A percentile compares a stretch with the other conserved stretches of the same genome.
These are phyloP conservation scores for Agrypnia vestita DNA, from an alignment of 1,140 invertebrate species.

Conservation along the genomic window DNA sequence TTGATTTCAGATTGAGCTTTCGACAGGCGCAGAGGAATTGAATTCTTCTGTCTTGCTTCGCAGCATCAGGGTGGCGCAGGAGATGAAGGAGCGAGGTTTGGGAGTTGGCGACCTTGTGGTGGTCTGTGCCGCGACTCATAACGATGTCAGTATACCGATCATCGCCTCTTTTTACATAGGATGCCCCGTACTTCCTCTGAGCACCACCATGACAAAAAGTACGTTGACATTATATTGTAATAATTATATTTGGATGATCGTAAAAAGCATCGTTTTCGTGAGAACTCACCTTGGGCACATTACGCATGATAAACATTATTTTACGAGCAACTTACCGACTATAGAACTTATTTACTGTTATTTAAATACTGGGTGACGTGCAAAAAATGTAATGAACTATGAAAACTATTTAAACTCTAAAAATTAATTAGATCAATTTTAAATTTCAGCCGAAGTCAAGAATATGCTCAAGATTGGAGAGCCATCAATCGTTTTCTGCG, in stretches of 20 bases:
- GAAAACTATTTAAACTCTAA: neutral
- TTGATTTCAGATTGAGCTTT: slow-evolving; percentile 26
- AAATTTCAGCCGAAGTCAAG: slow-evolving; percentile 13
- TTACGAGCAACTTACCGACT: too few relatives aligned
- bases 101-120: slow-evolving; percentile 38
- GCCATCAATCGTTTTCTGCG: slow-evolving; percentile 19
- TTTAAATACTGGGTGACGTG: too few relatives aligned
- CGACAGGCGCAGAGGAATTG: slow-evolving; percentile 1
- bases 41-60: slow-evolving; percentile 35
- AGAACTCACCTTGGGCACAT: too few relatives aligned
- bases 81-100: slow-evolving; percentile 34
- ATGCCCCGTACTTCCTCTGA: slow-evolving; percentile 16
- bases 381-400: too few relatives aligned
- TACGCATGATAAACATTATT: too few relatives aligned
- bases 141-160: slow-evolving; percentile 31
- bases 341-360: too few relatives aligned
- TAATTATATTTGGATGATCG: too few relatives aligned
- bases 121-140: slow-evolving; percentile 41
- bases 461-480: neutral
- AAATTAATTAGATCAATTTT: neutral
- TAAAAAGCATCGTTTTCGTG: too few relatives aligned
- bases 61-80: slow-evolving; percentile 48
- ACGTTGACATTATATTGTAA: neutral
- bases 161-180: slow-evolving; percentile 38
- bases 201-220: slow-evolving; percentile 35